Evolutionary conservation across 92 coral and sea anemone genomes (phyloP), one percentile per base, ranked within the genome.

Genomic region (Metridium senile): DNA sequence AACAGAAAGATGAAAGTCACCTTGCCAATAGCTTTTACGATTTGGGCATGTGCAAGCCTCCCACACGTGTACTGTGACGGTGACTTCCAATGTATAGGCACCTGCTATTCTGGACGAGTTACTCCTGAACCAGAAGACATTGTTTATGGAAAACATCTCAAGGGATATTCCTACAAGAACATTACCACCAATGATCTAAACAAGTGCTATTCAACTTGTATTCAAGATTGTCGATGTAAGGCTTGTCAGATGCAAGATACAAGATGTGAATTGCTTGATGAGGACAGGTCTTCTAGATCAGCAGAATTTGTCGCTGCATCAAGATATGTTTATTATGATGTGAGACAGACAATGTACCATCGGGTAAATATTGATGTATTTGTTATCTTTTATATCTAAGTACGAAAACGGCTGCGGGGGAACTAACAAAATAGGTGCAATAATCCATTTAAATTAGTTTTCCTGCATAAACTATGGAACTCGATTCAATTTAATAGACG

Each of bases 231-330:
- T 70, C 82, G 82, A 2, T 83, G 87, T 62, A 61, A 68, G 58
- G 82, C 82, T 52, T 76, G 62, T 70, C 87, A 83, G 70, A 35
- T 83, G 73, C 56, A 83, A 72, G 78, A 45, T 72, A 33, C 61
- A 0, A 64, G 65, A 56, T 83, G 87, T 59, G 82, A 83, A 47
- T 72, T 83, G 47, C 72, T 83, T 10, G 70, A 76, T 23, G 78
- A 83, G 70, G 82, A 76, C 81, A 57, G 56, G 74, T 56, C 58
- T n/a, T 74, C 81, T 34, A 64, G 56, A 61, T 20, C 59, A 39
- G 6, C 49, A 6, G 49, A 39, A 6, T 54, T 54, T 13, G 59
- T 54, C 4, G 59, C 59, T 13, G 59, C 59, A 21, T 19, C 20
- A 21, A 21, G 59, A 54, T 54, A 54, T 54, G 59, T 54, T 21